These are phyloP conservation scores for Tachystola acroxantha DNA, from an alignment of 2,888 invertebrate genomes.

Conservation along the genomic window DNA sequence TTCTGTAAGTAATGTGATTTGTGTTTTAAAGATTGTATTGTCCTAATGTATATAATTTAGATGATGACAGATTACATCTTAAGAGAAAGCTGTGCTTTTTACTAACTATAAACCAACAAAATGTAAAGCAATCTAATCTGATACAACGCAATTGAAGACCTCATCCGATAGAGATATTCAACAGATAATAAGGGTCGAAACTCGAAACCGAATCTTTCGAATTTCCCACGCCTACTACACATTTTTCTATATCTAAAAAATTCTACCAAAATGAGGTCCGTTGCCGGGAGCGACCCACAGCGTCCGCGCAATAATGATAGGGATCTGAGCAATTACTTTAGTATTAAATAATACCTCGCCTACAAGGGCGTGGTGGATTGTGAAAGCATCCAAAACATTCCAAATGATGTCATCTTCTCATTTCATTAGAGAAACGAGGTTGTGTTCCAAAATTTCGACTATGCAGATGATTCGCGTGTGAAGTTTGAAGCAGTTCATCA, in stretches of 20 bases:
- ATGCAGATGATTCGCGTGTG: constrained; percentile 9
- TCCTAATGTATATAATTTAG: too few species aligned
- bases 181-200: constrained; percentile 42
- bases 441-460: neutral
- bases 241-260: constrained; percentile 34
- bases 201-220: constrained; percentile 25
- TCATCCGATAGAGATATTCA: constrained; percentile 45
- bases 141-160: constrained; percentile 18
- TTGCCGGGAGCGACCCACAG: constrained; percentile 56
- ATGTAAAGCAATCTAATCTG: constrained; percentile 5
- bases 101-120: too few species aligned
- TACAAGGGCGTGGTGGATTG: constrained; percentile 38
- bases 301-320: constrained; percentile 61
- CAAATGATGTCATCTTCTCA: constrained; percentile 39
- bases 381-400: constrained; percentile 38
- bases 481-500: constrained; percentile 12
- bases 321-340: constrained; percentile 62
- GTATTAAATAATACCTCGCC: constrained; percentile 49
- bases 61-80: too few species aligned
- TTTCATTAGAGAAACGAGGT: constrained; percentile 19
- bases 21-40: too few species aligned
- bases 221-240: constrained; percentile 51
- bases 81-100: too few species aligned
- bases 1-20: too few species aligned
- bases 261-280: constrained; percentile 34